phyloP scores from a whole-genome alignment of 1,140 invertebrate genomes.

The Magallana ariakensis region DNA sequence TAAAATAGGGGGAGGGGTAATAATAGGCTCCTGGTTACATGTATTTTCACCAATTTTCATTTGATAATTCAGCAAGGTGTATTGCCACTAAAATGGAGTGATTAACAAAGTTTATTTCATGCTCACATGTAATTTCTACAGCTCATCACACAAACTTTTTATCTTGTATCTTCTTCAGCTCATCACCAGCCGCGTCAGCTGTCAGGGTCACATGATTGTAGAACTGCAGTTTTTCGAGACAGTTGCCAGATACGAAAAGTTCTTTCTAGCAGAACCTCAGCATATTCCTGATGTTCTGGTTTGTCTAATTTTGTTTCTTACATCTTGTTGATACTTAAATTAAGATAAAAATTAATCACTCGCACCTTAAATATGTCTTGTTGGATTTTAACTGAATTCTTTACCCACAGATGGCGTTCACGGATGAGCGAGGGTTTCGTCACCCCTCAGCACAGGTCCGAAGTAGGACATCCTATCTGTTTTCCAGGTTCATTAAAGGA shows the following conservation, averaged over 20 bases:
- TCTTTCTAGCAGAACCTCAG: constrained; percentile 81
- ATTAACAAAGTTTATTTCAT: too few species aligned
- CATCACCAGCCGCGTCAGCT: constrained; percentile 80
- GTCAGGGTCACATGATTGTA: constrained; percentile 80
- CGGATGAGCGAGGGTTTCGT: constrained; percentile 82
- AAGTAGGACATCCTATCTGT: constrained; percentile 82
- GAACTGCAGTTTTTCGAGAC: constrained; percentile 82
- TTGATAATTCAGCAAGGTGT: too few species aligned
- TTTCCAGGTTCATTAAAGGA: constrained; percentile 82
- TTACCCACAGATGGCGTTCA: constrained; percentile 79
- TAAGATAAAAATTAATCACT: neutral
- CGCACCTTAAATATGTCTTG: neutral
- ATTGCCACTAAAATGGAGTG: too few species aligned
- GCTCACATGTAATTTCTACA: too few species aligned
- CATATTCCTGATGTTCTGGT: constrained; percentile 81
- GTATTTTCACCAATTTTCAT: too few species aligned
- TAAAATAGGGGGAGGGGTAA: too few species aligned
- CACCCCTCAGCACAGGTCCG: constrained; percentile 80
- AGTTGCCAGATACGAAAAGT: constrained; percentile 83
- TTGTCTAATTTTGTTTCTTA: constrained; percentile 52
- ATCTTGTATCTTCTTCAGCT: constrained; percentile 65
- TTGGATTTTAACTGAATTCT: neutral
- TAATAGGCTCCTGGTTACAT: too few species aligned
- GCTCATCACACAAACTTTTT: too few species aligned
- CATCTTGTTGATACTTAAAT: neutral